Percentiles rank a stretch among this genome's conserved stretches.
These are phyloP conservation scores for Alsophila aescularia DNA, from an alignment of 2,888 invertebrate genomes.

Conservation along the genomic window DNA sequence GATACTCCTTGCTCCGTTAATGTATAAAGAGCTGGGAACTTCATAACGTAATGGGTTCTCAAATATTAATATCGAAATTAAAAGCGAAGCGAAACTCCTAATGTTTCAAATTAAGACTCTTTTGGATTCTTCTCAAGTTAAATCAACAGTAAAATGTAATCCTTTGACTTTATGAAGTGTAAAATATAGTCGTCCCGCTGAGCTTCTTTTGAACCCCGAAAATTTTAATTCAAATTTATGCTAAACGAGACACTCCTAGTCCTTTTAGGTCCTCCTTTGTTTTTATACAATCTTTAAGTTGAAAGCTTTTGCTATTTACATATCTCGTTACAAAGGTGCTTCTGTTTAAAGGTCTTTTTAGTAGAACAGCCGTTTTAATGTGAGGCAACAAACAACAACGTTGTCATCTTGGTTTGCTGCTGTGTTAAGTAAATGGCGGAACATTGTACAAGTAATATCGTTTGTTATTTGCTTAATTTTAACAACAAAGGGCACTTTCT, in stretches of 20 bases:
- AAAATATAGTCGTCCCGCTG: conserved; percentile 44
- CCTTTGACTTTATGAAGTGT: conserved; percentile 55
- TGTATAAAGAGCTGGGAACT: conserved; percentile 30
- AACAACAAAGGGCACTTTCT: conserved; percentile 20
- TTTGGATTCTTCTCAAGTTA: conserved; percentile 42
- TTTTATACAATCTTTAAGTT: conserved; percentile 36
- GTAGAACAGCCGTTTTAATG: conserved; percentile 27
- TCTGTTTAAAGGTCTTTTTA: conserved; percentile 27
- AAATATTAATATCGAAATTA: conserved; percentile 34
- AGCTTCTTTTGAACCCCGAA: conserved; percentile 38
- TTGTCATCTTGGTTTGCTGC: conserved; percentile 12
- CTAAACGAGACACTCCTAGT: conserved; percentile 40
- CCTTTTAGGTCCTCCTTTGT: conserved; percentile 29
- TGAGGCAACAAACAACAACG: conserved; percentile 30
- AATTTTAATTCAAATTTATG: conserved; percentile 68
- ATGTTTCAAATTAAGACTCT: conserved; percentile 36
- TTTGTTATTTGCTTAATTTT: conserved; percentile 35
- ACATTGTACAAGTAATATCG: conserved; percentile 21
- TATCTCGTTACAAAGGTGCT: conserved; percentile 27
- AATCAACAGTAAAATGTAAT: conserved; percentile 45
- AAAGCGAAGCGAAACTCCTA: conserved; percentile 25
- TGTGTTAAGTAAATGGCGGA: conserved; percentile 22
- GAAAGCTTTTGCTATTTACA: conserved; percentile 35
- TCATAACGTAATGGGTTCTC: conserved; percentile 23
- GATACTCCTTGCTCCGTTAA: conserved; percentile 16